Evolutionary conservation across 1,140 invertebrate genomes (phyloP), one percentile per base, ranked within the genome.

Genomic region (Scylla paramamosain): DNA sequence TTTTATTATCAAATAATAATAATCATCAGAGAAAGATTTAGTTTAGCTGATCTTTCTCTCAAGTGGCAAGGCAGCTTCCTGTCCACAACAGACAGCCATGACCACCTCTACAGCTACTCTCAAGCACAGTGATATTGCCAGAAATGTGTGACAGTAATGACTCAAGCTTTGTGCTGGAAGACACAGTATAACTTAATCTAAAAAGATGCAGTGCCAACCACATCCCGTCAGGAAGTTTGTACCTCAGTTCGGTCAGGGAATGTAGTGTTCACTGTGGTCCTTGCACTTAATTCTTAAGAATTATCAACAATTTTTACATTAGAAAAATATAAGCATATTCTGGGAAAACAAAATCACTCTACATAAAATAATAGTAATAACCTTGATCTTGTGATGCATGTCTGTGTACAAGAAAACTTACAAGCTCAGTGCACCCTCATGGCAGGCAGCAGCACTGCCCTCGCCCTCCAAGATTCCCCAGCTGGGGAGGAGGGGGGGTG

Each of bases 301-400:
- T 7, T 77, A 77, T 77, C 25, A 77, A 77, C 25, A 77, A n/a
- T n/a, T 77, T 77, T n/a, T 77, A 77, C 16, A 77, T 77, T 77
- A 77, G n/a, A 77, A 77, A 77, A 77, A 77, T 77, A 77, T 77
- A 77, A 77, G 67, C 67, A 77, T n/a, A 77, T 77, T 77, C 67
- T 77, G 67, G 67, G 12, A 77, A 7, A n/a, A 39, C 39, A 59
- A 77, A 77, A 77, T 77, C 67, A 77, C 4, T 77, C n/a, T 77
- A 77, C 8, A 8, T 8, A 67, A 67, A n/a, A 77, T 12, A n/a
- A 77, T 59, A 4, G 8, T n/a, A 77, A 77, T n/a, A n/a, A 39
- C 6, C 1, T 7, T n/a, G n/a, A 77, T 12, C 52, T 59, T 59
- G 67, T 12, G 67, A 77, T 77, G 67, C 67, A n/a, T n/a, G 25